These are phyloP conservation scores for Apomyelois bistriatella DNA, from an alignment of 2,888 invertebrate species.

Conservation along the genomic window DNA sequence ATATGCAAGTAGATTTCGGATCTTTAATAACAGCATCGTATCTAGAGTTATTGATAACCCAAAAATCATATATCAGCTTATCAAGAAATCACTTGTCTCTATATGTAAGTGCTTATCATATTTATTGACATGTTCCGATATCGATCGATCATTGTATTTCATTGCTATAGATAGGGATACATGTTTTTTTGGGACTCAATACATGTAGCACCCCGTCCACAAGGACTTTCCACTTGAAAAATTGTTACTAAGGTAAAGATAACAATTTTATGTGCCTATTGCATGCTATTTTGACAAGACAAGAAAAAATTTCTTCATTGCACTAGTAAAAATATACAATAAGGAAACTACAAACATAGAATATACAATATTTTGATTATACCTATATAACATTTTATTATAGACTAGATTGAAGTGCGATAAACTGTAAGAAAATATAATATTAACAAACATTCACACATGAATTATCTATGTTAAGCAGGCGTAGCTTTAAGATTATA, in stretches of 20 bases:
- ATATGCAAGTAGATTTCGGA: not conserved
- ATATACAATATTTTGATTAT: too few species aligned
- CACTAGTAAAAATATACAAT: too few species aligned
- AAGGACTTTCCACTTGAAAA: not conserved
- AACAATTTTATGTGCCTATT: not conserved
- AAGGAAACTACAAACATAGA: too few species aligned
- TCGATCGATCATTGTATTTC: slow-evolving; percentile 21
- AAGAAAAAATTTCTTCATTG: too few species aligned
- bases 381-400: too few species aligned
- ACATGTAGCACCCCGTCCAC: slow-evolving; percentile 5
- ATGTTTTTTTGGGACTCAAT: slow-evolving; percentile 15
- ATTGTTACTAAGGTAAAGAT: not conserved
- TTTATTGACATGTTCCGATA: slow-evolving; percentile 16
- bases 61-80: slow-evolving; percentile 21
- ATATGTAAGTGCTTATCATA: slow-evolving; percentile 10
- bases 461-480: too few species aligned
- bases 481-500: too few species aligned
- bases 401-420: too few species aligned
- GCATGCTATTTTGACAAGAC: too few species aligned
- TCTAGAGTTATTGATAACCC: slow-evolving; percentile 16
- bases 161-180: slow-evolving; percentile 3
- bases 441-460: too few species aligned
- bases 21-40: not conserved
- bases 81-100: slow-evolving; percentile 22
- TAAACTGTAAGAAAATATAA: too few species aligned